Evolutionary conservation across 2,888 invertebrate genomes (phyloP).

Genomic region (Tillus elongatus): DNA sequence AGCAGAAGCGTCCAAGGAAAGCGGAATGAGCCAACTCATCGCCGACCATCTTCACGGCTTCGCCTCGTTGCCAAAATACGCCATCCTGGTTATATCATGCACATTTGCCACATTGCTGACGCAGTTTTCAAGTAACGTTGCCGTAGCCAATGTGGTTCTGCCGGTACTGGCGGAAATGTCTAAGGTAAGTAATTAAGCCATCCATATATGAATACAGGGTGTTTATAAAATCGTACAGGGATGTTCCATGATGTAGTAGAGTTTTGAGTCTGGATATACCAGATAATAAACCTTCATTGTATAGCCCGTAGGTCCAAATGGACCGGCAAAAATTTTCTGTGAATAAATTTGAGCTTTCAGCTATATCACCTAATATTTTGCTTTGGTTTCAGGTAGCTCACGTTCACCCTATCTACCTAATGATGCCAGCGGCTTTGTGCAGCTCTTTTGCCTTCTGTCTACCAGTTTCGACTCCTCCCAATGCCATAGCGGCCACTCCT

Average conservation of each 20-base stretch:
- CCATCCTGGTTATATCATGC: conserved; percentile 67
- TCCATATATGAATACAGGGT: not conserved
- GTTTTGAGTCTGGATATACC: too few relatives aligned
- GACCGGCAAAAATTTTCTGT: too few relatives aligned
- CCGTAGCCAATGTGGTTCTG: conserved; percentile 79
- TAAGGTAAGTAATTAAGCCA: conserved; percentile 26
- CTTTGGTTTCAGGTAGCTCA: conserved; percentile 33
- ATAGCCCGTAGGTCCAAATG: too few relatives aligned
- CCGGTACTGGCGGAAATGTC: conserved; percentile 77
- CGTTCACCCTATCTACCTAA: conserved; percentile 80
- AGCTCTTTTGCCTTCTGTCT: conserved; percentile 91
- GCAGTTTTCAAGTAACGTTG: conserved; percentile 85
- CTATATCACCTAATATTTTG: too few relatives aligned
- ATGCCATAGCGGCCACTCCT: conserved; percentile 83
- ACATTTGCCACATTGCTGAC: conserved; percentile 73
- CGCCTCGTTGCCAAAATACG: conserved; percentile 50
- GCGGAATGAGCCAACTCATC: conserved; percentile 67
- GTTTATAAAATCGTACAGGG: too few relatives aligned
- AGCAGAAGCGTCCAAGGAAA: conserved; percentile 74
- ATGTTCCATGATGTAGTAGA: too few relatives aligned
- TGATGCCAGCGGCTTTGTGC: conserved; percentile 80
- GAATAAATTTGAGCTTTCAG: too few relatives aligned
- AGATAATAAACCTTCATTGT: too few relatives aligned
- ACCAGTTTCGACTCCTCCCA: conserved; percentile 91
- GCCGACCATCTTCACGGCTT: conserved; percentile 62